Conservation (phyloP, 2,113 vertebrate genomes). For the Canis aureus region DNA sequence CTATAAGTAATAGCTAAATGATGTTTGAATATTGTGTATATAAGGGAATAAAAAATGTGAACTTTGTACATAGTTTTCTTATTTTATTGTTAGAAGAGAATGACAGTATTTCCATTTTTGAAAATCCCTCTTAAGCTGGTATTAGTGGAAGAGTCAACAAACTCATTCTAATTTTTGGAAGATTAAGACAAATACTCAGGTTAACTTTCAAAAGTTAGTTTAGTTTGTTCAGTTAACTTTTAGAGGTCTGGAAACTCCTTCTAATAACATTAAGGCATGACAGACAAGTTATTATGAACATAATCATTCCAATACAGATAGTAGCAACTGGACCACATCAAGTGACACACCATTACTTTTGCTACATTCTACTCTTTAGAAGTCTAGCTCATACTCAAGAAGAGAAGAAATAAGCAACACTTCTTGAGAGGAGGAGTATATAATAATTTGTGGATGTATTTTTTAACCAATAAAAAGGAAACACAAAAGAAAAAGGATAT, state of each 20-base stretch:
- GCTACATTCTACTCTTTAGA: neutral
- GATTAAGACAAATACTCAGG: neutral
- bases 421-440: neutral
- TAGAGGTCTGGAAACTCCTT: neutral
- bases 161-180: neutral
- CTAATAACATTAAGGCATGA: neutral
- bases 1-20: neutral
- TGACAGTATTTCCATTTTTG: neutral
- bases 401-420: neutral
- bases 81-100: neutral
- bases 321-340: neutral
- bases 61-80: neutral
- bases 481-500: neutral
- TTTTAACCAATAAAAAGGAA: neutral
- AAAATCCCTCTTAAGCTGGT: neutral
- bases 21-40: neutral
- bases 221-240: neutral
- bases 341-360: neutral
- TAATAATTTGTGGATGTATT: neutral
- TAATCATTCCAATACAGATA: neutral
- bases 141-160: neutral
- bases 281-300: neutral
- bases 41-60: neutral
- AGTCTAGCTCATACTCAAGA: neutral
- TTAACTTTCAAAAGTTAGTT: neutral